Percentiles rank a stretch among this genome's conserved stretches.
Conservation (phyloP, 2,888 invertebrate species). For the Tipula confusa region DNA sequence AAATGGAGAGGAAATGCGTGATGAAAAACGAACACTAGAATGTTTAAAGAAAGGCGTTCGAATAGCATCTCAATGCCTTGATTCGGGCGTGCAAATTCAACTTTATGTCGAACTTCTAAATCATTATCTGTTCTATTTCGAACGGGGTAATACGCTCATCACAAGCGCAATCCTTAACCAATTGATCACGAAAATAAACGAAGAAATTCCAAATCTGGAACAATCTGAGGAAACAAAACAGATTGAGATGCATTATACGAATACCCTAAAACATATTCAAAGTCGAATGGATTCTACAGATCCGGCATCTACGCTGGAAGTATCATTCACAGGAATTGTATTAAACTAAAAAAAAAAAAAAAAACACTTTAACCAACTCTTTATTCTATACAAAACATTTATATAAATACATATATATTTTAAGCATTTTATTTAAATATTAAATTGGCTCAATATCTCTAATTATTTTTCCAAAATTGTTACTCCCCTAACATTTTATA, state of each 20-base stretch:
- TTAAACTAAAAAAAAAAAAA: constrained; percentile 44
- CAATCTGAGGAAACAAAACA: constrained; percentile 94
- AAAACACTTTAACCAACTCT: not conserved
- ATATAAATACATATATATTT: not conserved
- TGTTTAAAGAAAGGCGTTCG: constrained; percentile 93
- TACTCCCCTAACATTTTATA: not conserved
- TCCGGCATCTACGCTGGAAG: constrained; percentile 41
- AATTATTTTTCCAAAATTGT: not conserved
- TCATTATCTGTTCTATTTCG: constrained; percentile 88
- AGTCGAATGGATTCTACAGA: constrained; percentile 54
- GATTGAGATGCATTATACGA: constrained; percentile 91
- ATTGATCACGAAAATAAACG: constrained; percentile 88
- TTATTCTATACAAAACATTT: not conserved
- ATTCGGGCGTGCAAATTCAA: constrained; percentile 92
- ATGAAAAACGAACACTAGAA: constrained; percentile 87
- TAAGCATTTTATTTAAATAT: not conserved
- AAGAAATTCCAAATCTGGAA: constrained; percentile 90
- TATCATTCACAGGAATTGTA: constrained; percentile 50
- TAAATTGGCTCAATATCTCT: not conserved
- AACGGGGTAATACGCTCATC: constrained; percentile 70
- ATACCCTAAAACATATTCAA: constrained; percentile 77
- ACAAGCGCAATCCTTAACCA: constrained; percentile 56
- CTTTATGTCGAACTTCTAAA: constrained; percentile 92
- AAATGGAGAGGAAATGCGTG: constrained; percentile 65
- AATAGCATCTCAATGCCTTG: constrained; percentile 97